phyloP scores from a whole-genome alignment of 2,113 vertebrate genomes.

The Ancistrus triradiatus region DNA sequence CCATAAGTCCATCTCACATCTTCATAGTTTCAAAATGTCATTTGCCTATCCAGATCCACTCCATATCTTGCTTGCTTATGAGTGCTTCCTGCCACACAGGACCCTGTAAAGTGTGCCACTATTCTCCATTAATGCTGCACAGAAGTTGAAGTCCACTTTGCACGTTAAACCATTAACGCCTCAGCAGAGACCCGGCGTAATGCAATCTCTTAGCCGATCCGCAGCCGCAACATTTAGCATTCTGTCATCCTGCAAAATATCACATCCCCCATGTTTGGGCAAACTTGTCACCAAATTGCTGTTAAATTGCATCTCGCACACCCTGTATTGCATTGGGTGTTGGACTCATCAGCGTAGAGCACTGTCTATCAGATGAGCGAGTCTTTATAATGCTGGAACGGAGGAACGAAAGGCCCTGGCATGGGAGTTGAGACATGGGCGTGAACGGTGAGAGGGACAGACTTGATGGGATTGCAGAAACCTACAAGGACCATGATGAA shows the following conservation, averaged over 20 bases:
- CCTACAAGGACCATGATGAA: conserved; percentile 74
- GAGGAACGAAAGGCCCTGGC: conserved; percentile 56
- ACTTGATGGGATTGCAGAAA: conserved; percentile 71
- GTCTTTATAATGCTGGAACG: conserved; percentile 57
- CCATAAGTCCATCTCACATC: no score
- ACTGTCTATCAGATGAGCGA: conserved; percentile 58
- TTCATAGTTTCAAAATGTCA: no score
- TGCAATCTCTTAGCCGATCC: conserved; percentile 34
- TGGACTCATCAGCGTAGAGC: conserved; percentile 45
- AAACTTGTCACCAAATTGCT: conserved; percentile 47
- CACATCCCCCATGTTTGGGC: conserved; percentile 33
- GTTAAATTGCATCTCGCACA: conserved; percentile 55
- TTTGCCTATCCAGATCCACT: no score
- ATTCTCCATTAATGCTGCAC: no score
- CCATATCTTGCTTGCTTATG: no score
- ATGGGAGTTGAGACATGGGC: conserved; percentile 45
- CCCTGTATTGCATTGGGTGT: conserved; percentile 54
- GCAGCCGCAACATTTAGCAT: conserved; percentile 41
- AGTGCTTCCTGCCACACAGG: no score
- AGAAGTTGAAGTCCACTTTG: conserved; percentile 12
- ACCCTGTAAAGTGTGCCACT: no score
- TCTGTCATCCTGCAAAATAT: conserved; percentile 38
- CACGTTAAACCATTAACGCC: conserved; percentile 26
- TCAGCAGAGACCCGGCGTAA: conserved; percentile 25
- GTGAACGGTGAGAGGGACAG: conserved; percentile 60